Evolutionary conservation across 2,888 invertebrate species (phyloP), one percentile per base, ranked within the genome.

Genomic region (Heteromurus nitidus): DNA sequence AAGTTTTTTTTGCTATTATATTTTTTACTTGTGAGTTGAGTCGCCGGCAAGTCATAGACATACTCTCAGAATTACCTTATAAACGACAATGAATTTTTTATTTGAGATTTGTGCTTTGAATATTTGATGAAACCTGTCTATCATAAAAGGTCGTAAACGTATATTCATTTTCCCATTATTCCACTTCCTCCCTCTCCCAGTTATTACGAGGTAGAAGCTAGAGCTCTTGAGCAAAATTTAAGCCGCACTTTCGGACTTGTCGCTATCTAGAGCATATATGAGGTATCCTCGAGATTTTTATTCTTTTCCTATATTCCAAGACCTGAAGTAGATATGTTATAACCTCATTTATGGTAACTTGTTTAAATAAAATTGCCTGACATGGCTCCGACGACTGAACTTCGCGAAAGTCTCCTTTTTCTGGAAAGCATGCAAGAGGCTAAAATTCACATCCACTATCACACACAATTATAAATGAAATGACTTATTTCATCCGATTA

Each of bases 31-130:
- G n/a, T n/a, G n/a, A 36, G 36, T 36, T 9, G 5, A 36, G 36
- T 13, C 13, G 36, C 36, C 36, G 13, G 36, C 5, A 13, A 47
- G 47, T 16, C 16, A 47, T 3, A 47, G 47, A 47, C 47, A 47
- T 47, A 11, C 47, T n/a, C 36, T 36, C 7, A 47, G n/a, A 47
- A 47, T n/a, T 60, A 28, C 18, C 60, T 28, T 60, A 7, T 26
- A 26, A 28, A 60, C 3, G 60, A 28, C 36, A 69, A 79, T 79
- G 79, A 79, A 69, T 70, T 64, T 79, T 79, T 79, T 70, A 77
- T 77, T 50, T 65, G 72, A 80, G 80, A 73, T 74, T 74, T 80
- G 80, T 80, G 74, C 74, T 58, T 68, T 80, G 80, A 80, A 74
- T 80, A 68, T 80, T 80, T 80, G 30, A 80, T 80, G 80, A 80